Conservation (phyloP, 2,113 vertebrate species). For the Montifringilla adamsi region DNA sequence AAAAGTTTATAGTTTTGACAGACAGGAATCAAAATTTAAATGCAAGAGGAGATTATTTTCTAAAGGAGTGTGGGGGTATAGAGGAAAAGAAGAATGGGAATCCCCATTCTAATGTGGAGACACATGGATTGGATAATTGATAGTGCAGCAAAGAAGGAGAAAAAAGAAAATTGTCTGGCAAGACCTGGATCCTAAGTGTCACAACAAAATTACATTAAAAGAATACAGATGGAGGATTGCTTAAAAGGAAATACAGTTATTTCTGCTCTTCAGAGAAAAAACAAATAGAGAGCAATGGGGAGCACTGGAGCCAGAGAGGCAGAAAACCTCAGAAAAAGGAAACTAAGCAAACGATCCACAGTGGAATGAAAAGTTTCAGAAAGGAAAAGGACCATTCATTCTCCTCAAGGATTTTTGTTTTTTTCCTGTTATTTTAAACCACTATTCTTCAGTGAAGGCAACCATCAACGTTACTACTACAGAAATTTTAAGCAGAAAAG, state of each 20-base stretch:
- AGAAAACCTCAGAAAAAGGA: conserved; percentile 57
- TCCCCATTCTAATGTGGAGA: conserved; percentile 46
- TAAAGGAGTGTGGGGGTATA: background rate
- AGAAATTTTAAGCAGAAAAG: conserved; percentile 65
- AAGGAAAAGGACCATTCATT: conserved; percentile 60
- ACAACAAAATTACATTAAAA: conserved; percentile 41
- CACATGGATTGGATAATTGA: conserved; percentile 61
- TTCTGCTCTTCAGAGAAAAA: conserved; percentile 26
- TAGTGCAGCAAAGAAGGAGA: conserved; percentile 50
- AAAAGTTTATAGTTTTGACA: conserved; percentile 43
- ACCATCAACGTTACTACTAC: conserved; percentile 34
- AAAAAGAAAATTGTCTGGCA: conserved; percentile 45
- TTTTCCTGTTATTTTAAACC: conserved; percentile 10
- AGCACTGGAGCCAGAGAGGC: conserved; percentile 49
- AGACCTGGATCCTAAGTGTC: conserved; percentile 72
- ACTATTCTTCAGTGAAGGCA: conserved; percentile 32
- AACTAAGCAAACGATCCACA: conserved; percentile 60
- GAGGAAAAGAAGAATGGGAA: conserved; percentile 50
- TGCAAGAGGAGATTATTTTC: background rate
- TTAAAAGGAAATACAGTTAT: conserved; percentile 48
- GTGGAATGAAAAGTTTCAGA: conserved; percentile 76
- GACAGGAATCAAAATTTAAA: background rate
- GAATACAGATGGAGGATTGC: conserved; percentile 48
- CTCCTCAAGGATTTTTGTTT: background rate
- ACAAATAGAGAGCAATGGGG: conserved; percentile 53